Evolutionary conservation across 2,113 vertebrate species (phyloP), one percentile per base, ranked within the genome.

Genomic region (Perca fluviatilis): DNA sequence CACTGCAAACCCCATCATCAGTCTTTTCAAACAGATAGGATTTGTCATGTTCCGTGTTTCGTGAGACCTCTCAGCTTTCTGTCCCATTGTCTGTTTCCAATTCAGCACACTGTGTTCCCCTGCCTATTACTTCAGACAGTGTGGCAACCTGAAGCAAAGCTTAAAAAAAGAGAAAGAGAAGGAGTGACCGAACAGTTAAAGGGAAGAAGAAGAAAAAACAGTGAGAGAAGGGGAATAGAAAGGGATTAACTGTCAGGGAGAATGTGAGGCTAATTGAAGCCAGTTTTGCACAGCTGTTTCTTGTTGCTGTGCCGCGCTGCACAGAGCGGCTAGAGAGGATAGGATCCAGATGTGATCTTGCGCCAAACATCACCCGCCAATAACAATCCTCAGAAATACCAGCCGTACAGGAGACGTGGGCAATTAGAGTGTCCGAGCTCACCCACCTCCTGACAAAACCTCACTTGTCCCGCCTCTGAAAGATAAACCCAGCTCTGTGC

Each of bases 261-360:
- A 95, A 95, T 93, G 92, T 93, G 92, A 93, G 83, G 91, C 89
- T 95, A 95, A 96, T 95, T 95, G 95, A 95, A 95, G 92, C 91
- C 95, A 96, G 95, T 90, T 91, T 88, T 89, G 87, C 90, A 92
- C 95, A 95, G 95, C 95, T 95, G 95, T 92, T 95, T 94, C 93
- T 95, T 93, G 92, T 96, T 95, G 93, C 86, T 33, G 88, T 73
- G 89, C 86, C 78, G 92, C 83, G 66, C 93, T 92, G 92, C 87
- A 80, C 68, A 83, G 89, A 93, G 90, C 85, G 91, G 82, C 88
- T 74, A 11, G 91, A 49, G 61, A 83, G 76, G 92, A 96, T 95
- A 72, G 86, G 87, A 94, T 95, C 95, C 95, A 96, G 95, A 96
- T 96, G 95, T 93, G 91, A 73, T 82, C 89, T 68, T 80, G 85